Evolutionary conservation across 1,140 invertebrate species (phyloP).

Genomic region (Charaxes varanes): DNA sequence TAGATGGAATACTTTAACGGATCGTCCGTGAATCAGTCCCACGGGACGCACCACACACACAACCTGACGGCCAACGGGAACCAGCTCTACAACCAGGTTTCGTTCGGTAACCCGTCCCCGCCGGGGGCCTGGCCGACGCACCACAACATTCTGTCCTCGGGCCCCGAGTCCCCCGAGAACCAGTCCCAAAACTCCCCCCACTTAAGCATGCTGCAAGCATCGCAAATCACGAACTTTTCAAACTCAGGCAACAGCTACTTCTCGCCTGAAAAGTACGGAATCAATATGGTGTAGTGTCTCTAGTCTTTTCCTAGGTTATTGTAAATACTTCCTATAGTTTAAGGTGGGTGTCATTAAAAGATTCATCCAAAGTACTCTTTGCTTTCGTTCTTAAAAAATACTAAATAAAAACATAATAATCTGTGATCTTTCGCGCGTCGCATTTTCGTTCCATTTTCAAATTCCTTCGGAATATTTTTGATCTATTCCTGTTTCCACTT

Average conservation of each 20-base stretch:
- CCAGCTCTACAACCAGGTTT: slow-evolving; percentile 67
- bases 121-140: slow-evolving; percentile 55
- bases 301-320: slow-evolving; percentile 51
- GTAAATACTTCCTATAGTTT: slow-evolving; percentile 29
- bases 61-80: slow-evolving; percentile 58
- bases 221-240: slow-evolving; percentile 62
- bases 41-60: slow-evolving; percentile 54
- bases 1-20: slow-evolving; percentile 81
- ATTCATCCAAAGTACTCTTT: slow-evolving; percentile 7
- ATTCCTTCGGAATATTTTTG: slow-evolving; percentile 12
- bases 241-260: slow-evolving; percentile 63
- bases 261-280: slow-evolving; percentile 69
- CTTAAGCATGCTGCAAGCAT: slow-evolving; percentile 64
- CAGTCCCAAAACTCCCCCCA: slow-evolving; percentile 59
- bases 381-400: slow-evolving; percentile 7
- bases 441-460: slow-evolving; percentile 15
- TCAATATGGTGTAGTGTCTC: slow-evolving; percentile 72
- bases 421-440: slow-evolving; percentile 1
- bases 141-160: slow-evolving; percentile 61
- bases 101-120: slow-evolving; percentile 56
- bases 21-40: slow-evolving; percentile 59
- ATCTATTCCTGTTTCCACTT: slow-evolving; percentile 7
- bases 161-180: slow-evolving; percentile 60
- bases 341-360: slow-evolving; percentile 1
- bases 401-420: neutral